Percentiles rank a stretch among this genome's conserved stretches.
Evolutionary conservation across 2,888 invertebrate genomes (phyloP).

Genomic region (Dryococelus australis): DNA sequence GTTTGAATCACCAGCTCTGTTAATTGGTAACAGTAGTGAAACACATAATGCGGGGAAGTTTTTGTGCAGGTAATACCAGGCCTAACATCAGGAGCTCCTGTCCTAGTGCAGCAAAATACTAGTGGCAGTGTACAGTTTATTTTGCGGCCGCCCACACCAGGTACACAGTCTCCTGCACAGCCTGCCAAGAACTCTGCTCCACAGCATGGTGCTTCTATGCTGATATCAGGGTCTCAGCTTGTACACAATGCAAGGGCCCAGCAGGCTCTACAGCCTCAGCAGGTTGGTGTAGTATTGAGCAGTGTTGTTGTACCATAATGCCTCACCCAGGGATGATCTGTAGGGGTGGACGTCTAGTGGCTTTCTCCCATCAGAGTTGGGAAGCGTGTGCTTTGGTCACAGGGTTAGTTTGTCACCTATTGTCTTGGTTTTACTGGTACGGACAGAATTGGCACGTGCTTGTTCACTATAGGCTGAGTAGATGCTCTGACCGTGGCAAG

Average conservation of each 20-base stretch:
- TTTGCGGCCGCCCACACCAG: conserved; percentile 69
- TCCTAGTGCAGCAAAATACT: conserved; percentile 67
- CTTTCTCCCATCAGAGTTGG: too few relatives aligned
- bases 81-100: conserved; percentile 60
- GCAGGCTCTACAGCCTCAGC: conserved; percentile 48
- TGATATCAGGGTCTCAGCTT: conserved; percentile 41
- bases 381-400: too few relatives aligned
- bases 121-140: conserved; percentile 75
- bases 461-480: too few relatives aligned
- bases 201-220: conserved; percentile 33
- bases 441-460: too few relatives aligned
- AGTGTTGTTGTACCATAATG: too few relatives aligned
- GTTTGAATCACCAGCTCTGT: too few relatives aligned
- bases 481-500: too few relatives aligned
- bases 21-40: background rate
- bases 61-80: conserved; percentile 45
- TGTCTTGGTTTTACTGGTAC: too few relatives aligned
- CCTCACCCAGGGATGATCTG: too few relatives aligned
- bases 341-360: too few relatives aligned
- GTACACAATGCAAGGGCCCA: conserved; percentile 41
- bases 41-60: background rate
- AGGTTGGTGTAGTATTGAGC: background rate
- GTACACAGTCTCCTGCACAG: conserved; percentile 51
- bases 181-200: conserved; percentile 32
- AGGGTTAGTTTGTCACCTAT: too few relatives aligned